Percentiles rank a stretch among this genome's conserved stretches.
These are phyloP conservation scores for Parnassius apollo DNA, from an alignment of 2,888 invertebrate genomes.

Conservation along the genomic window DNA sequence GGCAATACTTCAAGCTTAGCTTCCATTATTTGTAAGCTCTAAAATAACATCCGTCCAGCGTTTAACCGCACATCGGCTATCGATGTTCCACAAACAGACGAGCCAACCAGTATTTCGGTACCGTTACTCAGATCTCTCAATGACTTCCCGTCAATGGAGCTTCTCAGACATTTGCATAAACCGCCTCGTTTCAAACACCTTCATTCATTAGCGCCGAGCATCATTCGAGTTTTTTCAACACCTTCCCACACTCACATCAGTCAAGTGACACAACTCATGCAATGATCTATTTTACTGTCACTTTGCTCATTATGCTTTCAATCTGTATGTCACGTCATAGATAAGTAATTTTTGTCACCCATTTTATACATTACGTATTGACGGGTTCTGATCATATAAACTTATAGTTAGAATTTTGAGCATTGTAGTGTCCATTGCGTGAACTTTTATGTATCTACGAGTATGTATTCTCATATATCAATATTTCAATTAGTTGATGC, in stretches of 20 bases:
- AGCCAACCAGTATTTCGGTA: constrained; percentile 25
- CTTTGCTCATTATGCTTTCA: not conserved
- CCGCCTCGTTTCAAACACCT: constrained; percentile 32
- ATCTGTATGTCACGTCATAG: no score
- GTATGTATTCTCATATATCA: no score
- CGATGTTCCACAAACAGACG: not conserved
- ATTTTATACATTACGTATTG: no score
- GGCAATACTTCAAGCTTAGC: not conserved
- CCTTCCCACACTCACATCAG: constrained; percentile 5
- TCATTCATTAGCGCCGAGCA: constrained; percentile 36
- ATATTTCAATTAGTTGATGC: no score
- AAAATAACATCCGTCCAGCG: not conserved
- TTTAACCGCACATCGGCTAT: not conserved
- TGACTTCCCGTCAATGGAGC: constrained; percentile 37
- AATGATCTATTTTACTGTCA: constrained; percentile 3
- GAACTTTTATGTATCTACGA: no score
- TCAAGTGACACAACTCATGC: not conserved
- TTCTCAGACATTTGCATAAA: constrained; percentile 36
- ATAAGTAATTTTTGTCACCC: no score
- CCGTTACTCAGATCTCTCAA: constrained; percentile 31
- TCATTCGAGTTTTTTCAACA: constrained; percentile 17
- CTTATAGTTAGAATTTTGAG: no score
- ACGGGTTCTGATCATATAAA: no score
- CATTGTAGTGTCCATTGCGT: no score
- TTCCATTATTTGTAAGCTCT: not conserved